phyloP scores from a whole-genome alignment of 92 coral and sea anemone species.

The Plumapathes pennacea region DNA sequence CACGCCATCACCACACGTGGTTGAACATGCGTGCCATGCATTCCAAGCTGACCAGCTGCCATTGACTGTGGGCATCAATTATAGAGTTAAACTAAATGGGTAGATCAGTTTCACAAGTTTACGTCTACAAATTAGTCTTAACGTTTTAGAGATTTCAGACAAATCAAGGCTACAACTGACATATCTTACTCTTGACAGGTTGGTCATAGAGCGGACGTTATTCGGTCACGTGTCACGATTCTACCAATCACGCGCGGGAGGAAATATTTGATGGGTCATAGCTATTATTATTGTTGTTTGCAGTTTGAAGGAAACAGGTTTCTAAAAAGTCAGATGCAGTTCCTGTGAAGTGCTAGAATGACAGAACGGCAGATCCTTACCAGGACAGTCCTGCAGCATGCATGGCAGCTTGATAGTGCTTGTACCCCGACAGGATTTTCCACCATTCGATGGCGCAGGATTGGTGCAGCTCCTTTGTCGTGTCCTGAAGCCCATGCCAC shows the following conservation, averaged over 20 bases:
- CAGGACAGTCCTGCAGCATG: slow-evolving; percentile 79
- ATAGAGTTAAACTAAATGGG: too few relatives aligned
- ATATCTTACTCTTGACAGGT: not conserved
- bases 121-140: too few relatives aligned
- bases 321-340: too few relatives aligned
- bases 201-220: not conserved
- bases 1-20: slow-evolving; percentile 93
- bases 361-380: slow-evolving; percentile 37
- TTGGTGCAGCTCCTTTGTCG: slow-evolving; percentile 72
- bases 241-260: too few relatives aligned
- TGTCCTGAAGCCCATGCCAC: slow-evolving; percentile 73
- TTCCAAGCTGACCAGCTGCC: slow-evolving; percentile 97
- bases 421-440: slow-evolving; percentile 84
- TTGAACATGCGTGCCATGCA: slow-evolving; percentile 96
- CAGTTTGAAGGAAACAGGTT: too few relatives aligned
- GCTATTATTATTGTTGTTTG: too few relatives aligned
- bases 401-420: slow-evolving; percentile 70
- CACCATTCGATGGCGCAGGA: slow-evolving; percentile 84
- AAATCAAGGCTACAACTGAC: too few relatives aligned
- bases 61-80: slow-evolving; percentile 54
- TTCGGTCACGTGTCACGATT: not conserved
- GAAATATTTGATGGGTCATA: too few relatives aligned
- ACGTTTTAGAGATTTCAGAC: too few relatives aligned
- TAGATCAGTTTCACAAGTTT: too few relatives aligned
- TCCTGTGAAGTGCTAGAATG: too few relatives aligned